phyloP scores from a whole-genome alignment of 2,797 vertebrate species.

The Acrocephalus scirpaceus region DNA sequence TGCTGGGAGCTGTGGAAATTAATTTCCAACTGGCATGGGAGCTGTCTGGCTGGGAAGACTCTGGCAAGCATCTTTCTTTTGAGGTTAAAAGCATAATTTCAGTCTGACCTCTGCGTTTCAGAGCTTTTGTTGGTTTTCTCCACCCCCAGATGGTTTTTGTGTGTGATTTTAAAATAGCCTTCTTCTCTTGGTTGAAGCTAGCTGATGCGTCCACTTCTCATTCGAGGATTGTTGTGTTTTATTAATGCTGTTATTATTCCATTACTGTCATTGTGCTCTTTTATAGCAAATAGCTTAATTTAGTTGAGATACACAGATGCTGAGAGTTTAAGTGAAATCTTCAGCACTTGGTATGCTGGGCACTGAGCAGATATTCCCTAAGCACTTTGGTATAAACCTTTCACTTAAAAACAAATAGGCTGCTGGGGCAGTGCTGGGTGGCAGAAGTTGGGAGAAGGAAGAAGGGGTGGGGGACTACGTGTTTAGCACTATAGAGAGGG shows the following conservation, averaged over 20 bases:
- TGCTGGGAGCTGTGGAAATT: conserved; percentile 28
- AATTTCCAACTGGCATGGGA: conserved; percentile 23
- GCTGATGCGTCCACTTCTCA: conserved; percentile 54
- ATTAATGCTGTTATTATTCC: conserved; percentile 77
- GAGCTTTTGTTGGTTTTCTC: conserved; percentile 65
- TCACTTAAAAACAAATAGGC: conserved; percentile 8
- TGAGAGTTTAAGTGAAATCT: conserved; percentile 73
- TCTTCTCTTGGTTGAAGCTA: conserved; percentile 55
- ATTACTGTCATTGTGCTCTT: conserved; percentile 76
- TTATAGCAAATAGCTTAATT: conserved; percentile 75
- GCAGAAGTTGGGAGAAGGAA: background rate
- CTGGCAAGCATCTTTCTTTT: conserved; percentile 49
- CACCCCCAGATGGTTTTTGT: conserved; percentile 62
- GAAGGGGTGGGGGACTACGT: background rate
- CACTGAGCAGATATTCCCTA: conserved; percentile 43
- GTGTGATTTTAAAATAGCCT: conserved; percentile 64
- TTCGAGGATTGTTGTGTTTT: conserved; percentile 73
- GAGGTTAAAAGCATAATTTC: conserved; percentile 65
- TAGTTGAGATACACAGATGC: conserved; percentile 75
- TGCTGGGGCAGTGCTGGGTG: background rate
- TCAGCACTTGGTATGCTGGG: conserved; percentile 59
- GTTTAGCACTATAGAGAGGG: background rate
- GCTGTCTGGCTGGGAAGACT: conserved; percentile 4
- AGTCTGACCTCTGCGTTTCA: conserved; percentile 45
- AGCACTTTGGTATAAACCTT: conserved; percentile 41